Conservation (phyloP, 2,888 invertebrate species). For the Platerodrilus igneus region DNA sequence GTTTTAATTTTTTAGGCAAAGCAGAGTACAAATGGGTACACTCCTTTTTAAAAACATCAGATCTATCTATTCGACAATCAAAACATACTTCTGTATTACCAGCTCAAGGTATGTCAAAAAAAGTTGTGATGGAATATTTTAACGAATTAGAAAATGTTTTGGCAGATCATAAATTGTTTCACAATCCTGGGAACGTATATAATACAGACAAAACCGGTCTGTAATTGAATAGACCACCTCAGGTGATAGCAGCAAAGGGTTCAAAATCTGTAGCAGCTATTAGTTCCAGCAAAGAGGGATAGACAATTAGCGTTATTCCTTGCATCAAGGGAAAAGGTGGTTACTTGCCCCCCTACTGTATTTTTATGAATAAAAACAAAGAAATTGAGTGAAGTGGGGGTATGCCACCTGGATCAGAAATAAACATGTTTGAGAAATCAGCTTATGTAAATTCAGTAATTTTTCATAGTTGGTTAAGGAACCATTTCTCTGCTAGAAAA, state of each 20-base stretch:
- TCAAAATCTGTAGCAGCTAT: too few relatives aligned
- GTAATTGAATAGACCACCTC: slow-evolving; percentile 5
- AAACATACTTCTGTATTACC: too few relatives aligned
- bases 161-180: too few relatives aligned
- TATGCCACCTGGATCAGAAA: slow-evolving; percentile 15
- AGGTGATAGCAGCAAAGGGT: slow-evolving; percentile 4
- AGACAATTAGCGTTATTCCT: slow-evolving; percentile 18
- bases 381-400: slow-evolving; percentile 19
- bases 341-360: slow-evolving; percentile 21
- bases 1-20: too few relatives aligned
- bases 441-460: slow-evolving; percentile 19
- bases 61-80: too few relatives aligned
- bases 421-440: slow-evolving; percentile 24
- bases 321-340: slow-evolving; percentile 21
- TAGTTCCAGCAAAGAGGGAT: slow-evolving; percentile 23
- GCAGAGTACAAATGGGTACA: too few relatives aligned
- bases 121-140: too few relatives aligned
- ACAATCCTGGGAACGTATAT: too few relatives aligned
- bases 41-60: too few relatives aligned
- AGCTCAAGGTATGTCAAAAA: too few relatives aligned
- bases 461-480: slow-evolving; percentile 16
- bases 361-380: slow-evolving; percentile 22
- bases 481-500: slow-evolving; percentile 14
- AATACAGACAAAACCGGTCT: too few relatives aligned
- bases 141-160: too few relatives aligned